Evolutionary conservation across 2,113 vertebrate genomes (phyloP).

Genomic region (Paratilapia polleni): DNA sequence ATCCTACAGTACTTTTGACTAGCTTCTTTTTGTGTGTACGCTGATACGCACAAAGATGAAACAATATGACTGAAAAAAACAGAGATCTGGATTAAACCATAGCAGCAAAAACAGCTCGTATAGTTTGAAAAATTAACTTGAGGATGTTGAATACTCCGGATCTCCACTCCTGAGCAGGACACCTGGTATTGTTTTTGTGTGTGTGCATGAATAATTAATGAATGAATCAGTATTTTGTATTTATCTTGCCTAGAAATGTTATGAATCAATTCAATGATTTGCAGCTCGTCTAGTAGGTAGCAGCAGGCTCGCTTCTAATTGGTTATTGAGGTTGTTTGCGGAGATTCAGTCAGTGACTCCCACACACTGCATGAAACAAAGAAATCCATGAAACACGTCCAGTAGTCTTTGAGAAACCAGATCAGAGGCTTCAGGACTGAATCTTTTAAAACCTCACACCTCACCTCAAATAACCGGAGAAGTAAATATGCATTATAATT

Average conservation of each 20-base stretch:
- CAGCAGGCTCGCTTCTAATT: slow-evolving; percentile 52
- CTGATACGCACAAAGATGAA: slow-evolving; percentile 15
- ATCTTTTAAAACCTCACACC: slow-evolving; percentile 23
- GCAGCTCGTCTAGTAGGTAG: slow-evolving; percentile 15
- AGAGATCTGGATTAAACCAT: slow-evolving; percentile 29
- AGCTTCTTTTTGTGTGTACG: not conserved
- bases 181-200: slow-evolving; percentile 55
- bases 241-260: slow-evolving; percentile 49
- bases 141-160: slow-evolving; percentile 31
- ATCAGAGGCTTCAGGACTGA: slow-evolving; percentile 3
- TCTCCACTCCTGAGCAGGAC: slow-evolving; percentile 28
- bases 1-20: slow-evolving; percentile 16
- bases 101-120: not conserved
- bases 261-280: slow-evolving; percentile 56
- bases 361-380: slow-evolving; percentile 13
- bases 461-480: too few relatives aligned
- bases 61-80: slow-evolving; percentile 18
- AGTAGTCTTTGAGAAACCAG: slow-evolving; percentile 12
- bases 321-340: slow-evolving; percentile 35
- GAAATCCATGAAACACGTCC: not conserved
- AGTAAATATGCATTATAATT: not conserved
- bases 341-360: slow-evolving; percentile 27
- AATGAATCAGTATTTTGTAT: slow-evolving; percentile 58
- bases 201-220: slow-evolving; percentile 62
- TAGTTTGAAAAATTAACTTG: slow-evolving; percentile 20